phyloP scores from a whole-genome alignment of 2,113 vertebrate genomes.

The Rattus rattus region DNA sequence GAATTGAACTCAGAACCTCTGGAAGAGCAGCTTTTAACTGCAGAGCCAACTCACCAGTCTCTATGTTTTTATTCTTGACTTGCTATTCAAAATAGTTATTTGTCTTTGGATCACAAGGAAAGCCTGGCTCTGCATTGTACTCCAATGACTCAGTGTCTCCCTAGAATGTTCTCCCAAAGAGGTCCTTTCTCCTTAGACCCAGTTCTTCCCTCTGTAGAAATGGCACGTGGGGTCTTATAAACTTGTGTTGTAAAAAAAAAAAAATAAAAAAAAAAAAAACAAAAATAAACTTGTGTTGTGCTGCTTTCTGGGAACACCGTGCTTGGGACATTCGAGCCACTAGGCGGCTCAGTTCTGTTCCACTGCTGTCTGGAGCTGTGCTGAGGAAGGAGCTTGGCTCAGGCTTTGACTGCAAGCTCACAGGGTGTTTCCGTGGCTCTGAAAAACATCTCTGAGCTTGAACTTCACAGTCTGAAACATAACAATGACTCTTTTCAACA shows the following conservation, averaged over 20 bases:
- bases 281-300: too few species aligned
- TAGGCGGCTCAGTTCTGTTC: neutral
- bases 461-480: neutral
- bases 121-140: neutral
- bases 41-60: neutral
- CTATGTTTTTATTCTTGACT: neutral
- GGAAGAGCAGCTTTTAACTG: neutral
- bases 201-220: neutral
- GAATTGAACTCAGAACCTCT: neutral
- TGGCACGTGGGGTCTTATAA: neutral
- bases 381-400: neutral
- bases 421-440: neutral
- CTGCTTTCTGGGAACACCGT: neutral
- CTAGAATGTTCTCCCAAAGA: neutral
- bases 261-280: too few species aligned
- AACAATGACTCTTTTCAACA: neutral
- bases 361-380: neutral
- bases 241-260: too few species aligned
- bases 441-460: slow-evolving; percentile 1
- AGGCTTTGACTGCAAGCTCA: slow-evolving; percentile 35
- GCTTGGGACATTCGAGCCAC: neutral
- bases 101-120: neutral
- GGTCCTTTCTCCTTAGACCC: neutral
- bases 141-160: neutral
- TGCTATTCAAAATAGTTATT: neutral